These are phyloP conservation scores for Eupleurogrammus muticus DNA, from an alignment of 2,797 vertebrate species.

Conservation along the genomic window DNA sequence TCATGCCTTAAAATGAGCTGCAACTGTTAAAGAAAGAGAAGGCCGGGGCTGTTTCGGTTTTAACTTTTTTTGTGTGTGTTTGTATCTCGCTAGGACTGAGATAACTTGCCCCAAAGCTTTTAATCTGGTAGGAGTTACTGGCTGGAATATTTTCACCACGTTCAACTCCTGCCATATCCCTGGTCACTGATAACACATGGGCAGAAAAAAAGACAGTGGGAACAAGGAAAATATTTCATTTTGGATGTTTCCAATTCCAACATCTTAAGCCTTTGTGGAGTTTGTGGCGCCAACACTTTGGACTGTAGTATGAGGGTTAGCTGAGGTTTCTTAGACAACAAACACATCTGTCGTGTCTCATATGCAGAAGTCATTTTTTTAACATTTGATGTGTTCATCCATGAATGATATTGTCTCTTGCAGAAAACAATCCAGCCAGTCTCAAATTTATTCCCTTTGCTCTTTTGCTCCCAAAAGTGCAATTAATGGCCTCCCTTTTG, in stretches of 20 bases:
- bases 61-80: conserved; percentile 65
- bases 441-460: conserved; percentile 3
- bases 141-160: conserved; percentile 74
- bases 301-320: conserved; percentile 37
- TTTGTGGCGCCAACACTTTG: conserved; percentile 51
- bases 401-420: conserved; percentile 47
- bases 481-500: conserved; percentile 50
- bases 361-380: conserved; percentile 43
- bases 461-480: conserved; percentile 21
- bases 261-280: conserved; percentile 37
- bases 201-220: conserved; percentile 26
- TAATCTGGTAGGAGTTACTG: conserved; percentile 83
- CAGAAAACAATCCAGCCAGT: conserved; percentile 37
- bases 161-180: conserved; percentile 68
- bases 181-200: conserved; percentile 68
- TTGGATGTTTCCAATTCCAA: conserved; percentile 62
- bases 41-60: conserved; percentile 69
- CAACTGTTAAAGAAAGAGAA: conserved; percentile 68
- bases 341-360: conserved; percentile 41
- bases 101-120: conserved; percentile 78
- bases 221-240: conserved; percentile 49
- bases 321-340: conserved; percentile 50
- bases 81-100: conserved; percentile 71
- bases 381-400: conserved; percentile 58
- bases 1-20: conserved; percentile 81